A percentile compares a stretch with the other conserved stretches of the same genome.
Conservation (phyloP, 2,113 vertebrate species). For the Vombatus ursinus region DNA sequence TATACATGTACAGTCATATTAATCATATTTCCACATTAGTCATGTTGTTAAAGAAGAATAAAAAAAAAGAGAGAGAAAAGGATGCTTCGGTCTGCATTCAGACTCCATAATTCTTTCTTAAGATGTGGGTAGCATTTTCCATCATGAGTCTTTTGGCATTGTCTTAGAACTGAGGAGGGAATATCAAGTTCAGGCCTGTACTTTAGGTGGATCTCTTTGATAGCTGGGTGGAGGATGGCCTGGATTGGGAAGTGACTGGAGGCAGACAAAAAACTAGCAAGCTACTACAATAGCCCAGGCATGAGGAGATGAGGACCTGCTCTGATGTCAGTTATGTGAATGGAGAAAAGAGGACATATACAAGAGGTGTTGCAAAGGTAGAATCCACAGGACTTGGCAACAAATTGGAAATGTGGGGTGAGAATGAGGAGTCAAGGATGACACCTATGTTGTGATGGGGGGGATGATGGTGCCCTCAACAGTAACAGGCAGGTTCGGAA, state of each 20-base stretch:
- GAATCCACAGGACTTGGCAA: background rate
- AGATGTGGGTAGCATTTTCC: no score
- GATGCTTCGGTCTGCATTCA: no score
- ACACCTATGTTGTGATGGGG: background rate
- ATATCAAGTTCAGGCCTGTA: background rate
- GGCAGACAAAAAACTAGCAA: background rate
- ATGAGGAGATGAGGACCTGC: background rate
- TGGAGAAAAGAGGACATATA: background rate
- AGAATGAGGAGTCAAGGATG: background rate
- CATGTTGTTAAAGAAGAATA: no score
- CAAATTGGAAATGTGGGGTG: background rate
- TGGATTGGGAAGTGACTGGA: background rate
- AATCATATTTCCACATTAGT: no score
- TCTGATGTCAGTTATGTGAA: background rate
- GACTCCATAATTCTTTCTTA: no score
- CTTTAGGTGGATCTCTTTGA: background rate
- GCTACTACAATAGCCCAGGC: background rate
- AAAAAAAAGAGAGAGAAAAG: no score
- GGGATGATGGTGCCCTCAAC: background rate
- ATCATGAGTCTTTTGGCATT: no score
- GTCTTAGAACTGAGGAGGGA: background rate
- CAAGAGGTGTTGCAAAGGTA: background rate
- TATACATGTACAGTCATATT: no score
- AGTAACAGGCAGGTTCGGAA: background rate
- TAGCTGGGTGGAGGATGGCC: background rate